Conservation (phyloP, 2,113 vertebrate genomes). For the Suricata suricatta region DNA sequence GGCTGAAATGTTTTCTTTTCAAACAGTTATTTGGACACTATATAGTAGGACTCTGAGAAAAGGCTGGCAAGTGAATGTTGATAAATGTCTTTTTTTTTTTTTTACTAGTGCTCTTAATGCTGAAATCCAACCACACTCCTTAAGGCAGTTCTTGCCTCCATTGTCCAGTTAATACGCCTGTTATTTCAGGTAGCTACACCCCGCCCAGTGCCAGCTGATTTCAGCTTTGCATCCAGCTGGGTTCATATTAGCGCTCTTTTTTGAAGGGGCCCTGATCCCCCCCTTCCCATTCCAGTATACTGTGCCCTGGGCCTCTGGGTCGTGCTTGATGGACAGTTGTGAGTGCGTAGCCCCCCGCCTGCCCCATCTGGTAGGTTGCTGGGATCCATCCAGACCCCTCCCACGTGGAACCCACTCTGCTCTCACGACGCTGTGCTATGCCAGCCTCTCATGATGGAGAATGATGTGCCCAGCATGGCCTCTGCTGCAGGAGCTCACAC, state of each 20-base stretch:
- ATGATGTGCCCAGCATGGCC: slow-evolving; percentile 52
- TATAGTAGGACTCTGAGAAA: not conserved
- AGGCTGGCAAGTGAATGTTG: fast-evolving
- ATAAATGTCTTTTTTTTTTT: no score
- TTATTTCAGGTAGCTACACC: not conserved
- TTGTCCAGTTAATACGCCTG: not conserved
- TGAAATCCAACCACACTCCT: not conserved
- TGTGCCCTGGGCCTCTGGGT: slow-evolving; percentile 60
- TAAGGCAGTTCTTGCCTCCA: not conserved
- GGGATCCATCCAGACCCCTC: slow-evolving; percentile 55
- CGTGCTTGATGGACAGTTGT: slow-evolving; percentile 57
- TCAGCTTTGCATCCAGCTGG: slow-evolving; percentile 35
- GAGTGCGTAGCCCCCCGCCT: not conserved
- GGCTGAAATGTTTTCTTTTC: not conserved
- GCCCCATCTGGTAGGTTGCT: slow-evolving; percentile 68
- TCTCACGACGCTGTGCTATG: not conserved
- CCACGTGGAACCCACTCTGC: not conserved
- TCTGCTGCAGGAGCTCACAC: slow-evolving; percentile 19
- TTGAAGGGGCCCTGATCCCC: not conserved
- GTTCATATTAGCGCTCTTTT: slow-evolving; percentile 37
- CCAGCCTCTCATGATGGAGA: slow-evolving; percentile 51
- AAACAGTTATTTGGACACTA: not conserved
- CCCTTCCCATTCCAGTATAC: slow-evolving; percentile 59
- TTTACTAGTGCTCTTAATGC: not conserved
- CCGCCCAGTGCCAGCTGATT: not conserved